phyloP scores from a whole-genome alignment of 2,113 vertebrate species.

The Ascaphus truei region DNA sequence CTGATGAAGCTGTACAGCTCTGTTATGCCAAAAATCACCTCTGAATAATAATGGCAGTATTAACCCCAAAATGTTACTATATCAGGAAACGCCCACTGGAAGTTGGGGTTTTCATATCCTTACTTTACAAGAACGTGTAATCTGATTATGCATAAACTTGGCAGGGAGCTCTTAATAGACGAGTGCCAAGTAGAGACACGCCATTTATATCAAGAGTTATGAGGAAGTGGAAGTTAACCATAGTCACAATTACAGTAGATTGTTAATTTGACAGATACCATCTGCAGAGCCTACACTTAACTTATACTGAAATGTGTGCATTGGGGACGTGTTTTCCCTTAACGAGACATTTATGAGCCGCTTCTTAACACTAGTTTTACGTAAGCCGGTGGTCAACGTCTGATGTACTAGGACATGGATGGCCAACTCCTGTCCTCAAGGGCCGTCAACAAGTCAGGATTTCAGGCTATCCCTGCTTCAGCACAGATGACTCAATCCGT shows the following conservation, averaged over 20 bases:
- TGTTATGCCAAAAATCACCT: neutral
- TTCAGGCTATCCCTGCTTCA: too few species aligned
- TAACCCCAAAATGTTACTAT: neutral
- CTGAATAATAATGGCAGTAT: neutral
- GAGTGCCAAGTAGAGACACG: conserved; percentile 15
- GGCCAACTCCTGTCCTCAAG: too few species aligned
- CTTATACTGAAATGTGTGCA: neutral
- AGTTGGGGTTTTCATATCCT: neutral
- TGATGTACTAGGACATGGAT: too few species aligned
- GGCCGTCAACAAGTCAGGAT: too few species aligned
- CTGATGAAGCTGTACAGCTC: neutral
- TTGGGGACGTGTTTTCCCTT: neutral
- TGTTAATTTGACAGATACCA: neutral
- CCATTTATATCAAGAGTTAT: conserved; percentile 20
- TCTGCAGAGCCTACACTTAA: neutral
- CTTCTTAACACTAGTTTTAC: too few species aligned
- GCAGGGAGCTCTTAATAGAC: neutral
- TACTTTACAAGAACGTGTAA: neutral
- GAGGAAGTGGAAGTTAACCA: neutral
- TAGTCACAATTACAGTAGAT: neutral
- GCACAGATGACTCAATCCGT: too few species aligned
- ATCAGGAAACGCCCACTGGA: neutral
- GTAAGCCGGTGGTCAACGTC: too few species aligned
- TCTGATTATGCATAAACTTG: conserved; percentile 18
- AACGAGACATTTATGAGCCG: too few species aligned